Evolutionary conservation across 2,888 invertebrate species (phyloP), one percentile per base, ranked within the genome.

Genomic region (Heliconius ethilla): DNA sequence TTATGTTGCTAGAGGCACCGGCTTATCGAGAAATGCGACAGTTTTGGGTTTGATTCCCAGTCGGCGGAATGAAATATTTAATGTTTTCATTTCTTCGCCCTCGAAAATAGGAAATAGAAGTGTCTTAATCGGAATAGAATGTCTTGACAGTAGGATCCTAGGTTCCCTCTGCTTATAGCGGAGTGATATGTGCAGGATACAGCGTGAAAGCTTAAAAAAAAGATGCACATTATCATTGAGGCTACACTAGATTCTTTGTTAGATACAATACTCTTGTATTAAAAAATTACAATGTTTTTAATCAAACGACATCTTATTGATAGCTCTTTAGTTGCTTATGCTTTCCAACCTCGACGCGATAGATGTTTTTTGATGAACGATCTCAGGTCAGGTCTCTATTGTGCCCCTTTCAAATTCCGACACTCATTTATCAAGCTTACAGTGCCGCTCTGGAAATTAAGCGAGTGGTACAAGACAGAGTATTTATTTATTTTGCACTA

Each of bases 401-500:
- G 92, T 92, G 88, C 87, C 90, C 91, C 90, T 92, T 92, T 91
- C 89, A 91, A 90, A 91, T 89, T 89, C 89, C 89, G 89, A 87
- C 90, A 88, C 89, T 91, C 92, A 92, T 93, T 93, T 93, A 94
- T 94, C 94, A 94, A 92, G 93, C 92, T 93, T 91, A 92, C 91
- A 87, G 89, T 88, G 88, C 89, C 87, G 88, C 87, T 89, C 87
- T 89, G 90, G 88, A 91, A 92, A 93, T 93, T 91, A 92, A 91
- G 88, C 88, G 85, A 79, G 80, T 81, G 87, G 88, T 84, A 82
- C 85, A 89, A 90, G 86, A 55, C 0, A 62, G 11, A 62, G 10
- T n/a, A 2, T 29, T 85, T 82, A 86, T 81, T 85, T 85, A 84
- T 85, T 82, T 76, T 78, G 84, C 84, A 84, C 78, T 78, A 72